Conservation (phyloP, 2,797 vertebrate species). For the Pitangus sulphuratus region DNA sequence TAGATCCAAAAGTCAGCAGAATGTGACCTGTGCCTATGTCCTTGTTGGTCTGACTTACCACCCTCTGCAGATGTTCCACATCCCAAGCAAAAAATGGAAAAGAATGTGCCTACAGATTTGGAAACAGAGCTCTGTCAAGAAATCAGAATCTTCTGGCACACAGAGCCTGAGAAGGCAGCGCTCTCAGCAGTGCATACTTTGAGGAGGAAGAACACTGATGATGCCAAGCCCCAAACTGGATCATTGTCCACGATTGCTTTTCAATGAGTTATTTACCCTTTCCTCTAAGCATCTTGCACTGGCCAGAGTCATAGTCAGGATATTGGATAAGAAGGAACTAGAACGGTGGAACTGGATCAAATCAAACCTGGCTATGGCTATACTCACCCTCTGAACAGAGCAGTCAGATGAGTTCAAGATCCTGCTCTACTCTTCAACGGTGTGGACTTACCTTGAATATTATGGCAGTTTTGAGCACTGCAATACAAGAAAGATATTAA, state of each 20-base stretch:
- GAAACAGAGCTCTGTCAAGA: background rate
- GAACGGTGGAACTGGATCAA: background rate
- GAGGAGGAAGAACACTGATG: background rate
- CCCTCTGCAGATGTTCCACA: background rate
- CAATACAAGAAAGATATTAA: background rate
- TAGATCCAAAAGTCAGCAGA: background rate
- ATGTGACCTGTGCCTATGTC: background rate
- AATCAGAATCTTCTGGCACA: background rate
- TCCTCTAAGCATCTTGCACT: background rate
- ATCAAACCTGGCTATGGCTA: background rate
- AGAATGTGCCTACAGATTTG: background rate
- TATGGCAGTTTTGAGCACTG: background rate
- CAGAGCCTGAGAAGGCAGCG: accelerated
- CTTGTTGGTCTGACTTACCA: background rate
- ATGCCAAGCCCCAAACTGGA: background rate
- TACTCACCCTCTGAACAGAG: background rate
- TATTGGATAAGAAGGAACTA: background rate
- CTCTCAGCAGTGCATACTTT: no score
- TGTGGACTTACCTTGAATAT: background rate
- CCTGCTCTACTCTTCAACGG: background rate
- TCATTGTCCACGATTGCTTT: background rate
- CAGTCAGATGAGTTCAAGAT: background rate
- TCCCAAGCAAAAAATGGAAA: background rate
- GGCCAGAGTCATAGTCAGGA: background rate
- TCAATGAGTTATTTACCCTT: background rate